Base-by-base conservation (phyloP, 1,140 invertebrate species). In the Hermetia illucens region DNA sequence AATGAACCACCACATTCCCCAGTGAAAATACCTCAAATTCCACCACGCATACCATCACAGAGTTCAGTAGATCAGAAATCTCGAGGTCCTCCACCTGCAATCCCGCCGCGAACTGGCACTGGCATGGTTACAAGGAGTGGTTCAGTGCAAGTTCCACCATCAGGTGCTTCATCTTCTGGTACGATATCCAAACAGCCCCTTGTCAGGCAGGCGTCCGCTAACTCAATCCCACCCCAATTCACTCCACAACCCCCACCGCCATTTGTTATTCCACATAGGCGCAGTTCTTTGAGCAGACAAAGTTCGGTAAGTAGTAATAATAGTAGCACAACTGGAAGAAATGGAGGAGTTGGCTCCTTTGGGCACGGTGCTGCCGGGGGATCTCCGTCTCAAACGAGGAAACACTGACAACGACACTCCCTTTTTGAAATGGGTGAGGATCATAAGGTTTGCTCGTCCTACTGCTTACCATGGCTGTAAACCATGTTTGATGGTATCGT, bases 181-280 rank as follows among this genome's bases (percentile, higher is more conserved):
- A 15, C 38, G 12, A 22, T 35, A 18, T 24, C 36, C 4, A 18
- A 38, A 27, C 24, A 34, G 20, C 22, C 29, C n/a, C 57, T 58
- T 36, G 48, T 51, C 20, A 48, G 55, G 10, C 58, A 61, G 38
- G 44, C 52, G 16, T 52, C 55, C 37, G 46, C 58, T 31, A 56
- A 59, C 40, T 61, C 61, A 31, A 55, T 58, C 44, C 51, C 51
- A 42, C 53, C 59, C 20, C 60, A 62, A 32, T 60, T 61, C 12
- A 58, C 59, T 34, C 59, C 64, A 8, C 61, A 64, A 38, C 52
- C 65, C 30, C 64, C 68, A 49, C 58, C 69, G 4, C 64, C 68
- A 35, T 72, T 72, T 54, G 66, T 71, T 27, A 72, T 72, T 38
- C 69, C 70, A 36, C 69, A 69, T 45, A 52, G 69, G 16, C 51